phyloP scores from a whole-genome alignment of 2,888 invertebrate species.

The Ophion ventricosus region DNA sequence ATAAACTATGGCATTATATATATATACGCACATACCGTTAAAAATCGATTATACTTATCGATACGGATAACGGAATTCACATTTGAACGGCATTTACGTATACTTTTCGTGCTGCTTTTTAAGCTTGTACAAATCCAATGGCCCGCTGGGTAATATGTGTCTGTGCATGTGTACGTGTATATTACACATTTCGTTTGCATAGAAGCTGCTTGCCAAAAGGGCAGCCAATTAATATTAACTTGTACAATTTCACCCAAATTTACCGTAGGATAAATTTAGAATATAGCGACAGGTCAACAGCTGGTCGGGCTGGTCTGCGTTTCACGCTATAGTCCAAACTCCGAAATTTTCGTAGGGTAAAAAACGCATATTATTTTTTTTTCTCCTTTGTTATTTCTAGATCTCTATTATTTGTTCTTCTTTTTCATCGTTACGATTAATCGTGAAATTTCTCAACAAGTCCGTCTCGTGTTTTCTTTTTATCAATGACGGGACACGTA shows the following conservation, averaged over 20 bases:
- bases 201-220: slow-evolving; percentile 66
- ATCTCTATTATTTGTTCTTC: not conserved
- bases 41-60: slow-evolving; percentile 50
- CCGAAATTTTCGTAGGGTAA: slow-evolving; percentile 5
- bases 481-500: not conserved
- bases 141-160: slow-evolving; percentile 38
- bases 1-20: slow-evolving; percentile 57
- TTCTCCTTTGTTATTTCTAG: not conserved
- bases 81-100: slow-evolving; percentile 76
- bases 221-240: slow-evolving; percentile 69
- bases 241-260: slow-evolving; percentile 64
- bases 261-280: slow-evolving; percentile 63
- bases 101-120: slow-evolving; percentile 70
- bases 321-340: slow-evolving; percentile 37
- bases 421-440: slow-evolving; percentile 12
- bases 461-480: slow-evolving; percentile 9
- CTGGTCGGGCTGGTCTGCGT: slow-evolving; percentile 26
- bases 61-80: slow-evolving; percentile 59
- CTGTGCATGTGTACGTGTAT: slow-evolving; percentile 35
- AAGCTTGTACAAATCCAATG: slow-evolving; percentile 69
- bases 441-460: slow-evolving; percentile 11
- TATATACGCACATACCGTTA: slow-evolving; percentile 66
- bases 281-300: slow-evolving; percentile 57
- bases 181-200: slow-evolving; percentile 61
- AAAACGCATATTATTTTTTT: slow-evolving; percentile 6